Conservation (phyloP, 2,113 vertebrate species). For the Gasterosteus aculeatus region DNA sequence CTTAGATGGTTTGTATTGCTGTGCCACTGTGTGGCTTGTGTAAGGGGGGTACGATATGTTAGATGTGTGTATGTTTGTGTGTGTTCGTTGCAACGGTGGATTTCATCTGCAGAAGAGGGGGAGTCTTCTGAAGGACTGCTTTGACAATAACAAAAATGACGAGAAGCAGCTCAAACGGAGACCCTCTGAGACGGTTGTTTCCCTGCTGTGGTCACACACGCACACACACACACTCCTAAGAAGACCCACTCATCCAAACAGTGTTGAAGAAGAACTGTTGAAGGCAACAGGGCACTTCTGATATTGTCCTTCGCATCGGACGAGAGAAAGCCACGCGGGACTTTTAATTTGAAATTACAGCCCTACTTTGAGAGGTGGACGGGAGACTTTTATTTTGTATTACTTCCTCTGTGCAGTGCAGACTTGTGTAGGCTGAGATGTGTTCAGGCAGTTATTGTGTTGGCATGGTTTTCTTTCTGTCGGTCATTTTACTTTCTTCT, state of each 20-base stretch:
- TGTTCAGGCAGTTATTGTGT: constrained; percentile 58
- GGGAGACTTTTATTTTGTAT: constrained; percentile 60
- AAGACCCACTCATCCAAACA: constrained; percentile 34
- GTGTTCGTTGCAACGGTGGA: constrained; percentile 42
- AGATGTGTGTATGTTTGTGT: constrained; percentile 58
- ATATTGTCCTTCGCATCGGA: constrained; percentile 40
- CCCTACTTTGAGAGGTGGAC: constrained; percentile 46
- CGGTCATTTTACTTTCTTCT: constrained; percentile 17
- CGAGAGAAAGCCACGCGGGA: constrained; percentile 61
- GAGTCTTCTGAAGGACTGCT: constrained; percentile 48
- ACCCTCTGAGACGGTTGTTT: constrained; percentile 31
- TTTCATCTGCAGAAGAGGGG: constrained; percentile 38
- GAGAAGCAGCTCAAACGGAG: constrained; percentile 8
- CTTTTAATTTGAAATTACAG: constrained; percentile 58
- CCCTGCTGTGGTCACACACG: constrained; percentile 23
- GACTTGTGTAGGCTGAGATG: constrained; percentile 44
- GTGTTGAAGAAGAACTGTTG: constrained; percentile 32
- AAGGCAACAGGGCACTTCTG: constrained; percentile 5
- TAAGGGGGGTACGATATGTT: constrained; percentile 73
- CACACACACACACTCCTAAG: constrained; percentile 31
- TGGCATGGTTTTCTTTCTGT: constrained; percentile 73
- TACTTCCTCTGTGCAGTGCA: constrained; percentile 63
- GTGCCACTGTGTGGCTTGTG: constrained; percentile 84
- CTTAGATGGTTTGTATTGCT: constrained; percentile 67
- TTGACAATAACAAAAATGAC: constrained; percentile 72